Percentiles rank a stretch among this genome's conserved stretches.
Conservation (phyloP, 2,113 vertebrate species). For the Laticauda laticaudata region DNA sequence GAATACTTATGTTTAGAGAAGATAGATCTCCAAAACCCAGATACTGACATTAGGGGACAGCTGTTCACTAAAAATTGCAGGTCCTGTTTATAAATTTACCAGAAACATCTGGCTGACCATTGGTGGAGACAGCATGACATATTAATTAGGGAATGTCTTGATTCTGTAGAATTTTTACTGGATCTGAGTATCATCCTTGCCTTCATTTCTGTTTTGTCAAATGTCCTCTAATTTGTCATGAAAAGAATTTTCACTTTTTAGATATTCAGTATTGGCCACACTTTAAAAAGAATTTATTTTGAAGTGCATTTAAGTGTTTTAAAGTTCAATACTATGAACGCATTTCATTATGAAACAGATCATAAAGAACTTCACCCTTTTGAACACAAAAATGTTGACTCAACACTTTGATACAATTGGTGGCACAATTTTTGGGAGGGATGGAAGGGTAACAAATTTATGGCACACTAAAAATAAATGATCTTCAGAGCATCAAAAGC, state of each 20-base stretch:
- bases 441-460: background rate
- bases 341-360: background rate
- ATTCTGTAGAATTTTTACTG: background rate
- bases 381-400: background rate
- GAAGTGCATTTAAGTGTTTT: background rate
- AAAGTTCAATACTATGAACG: background rate
- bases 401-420: background rate
- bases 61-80: slow-evolving; percentile 2
- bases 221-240: background rate
- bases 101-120: background rate
- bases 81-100: background rate
- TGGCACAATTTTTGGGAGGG: background rate
- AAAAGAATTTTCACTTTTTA: slow-evolving; percentile 3
- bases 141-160: background rate
- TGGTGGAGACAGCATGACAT: background rate
- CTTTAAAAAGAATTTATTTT: background rate
- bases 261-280: background rate
- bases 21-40: background rate
- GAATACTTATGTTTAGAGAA: background rate
- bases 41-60: background rate
- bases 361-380: background rate
- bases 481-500: background rate
- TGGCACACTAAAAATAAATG: background rate
- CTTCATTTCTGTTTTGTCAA: background rate
- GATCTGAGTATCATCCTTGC: background rate